Evolutionary conservation across 2,797 vertebrate species (phyloP).

Genomic region (Phoxinus dragarum): DNA sequence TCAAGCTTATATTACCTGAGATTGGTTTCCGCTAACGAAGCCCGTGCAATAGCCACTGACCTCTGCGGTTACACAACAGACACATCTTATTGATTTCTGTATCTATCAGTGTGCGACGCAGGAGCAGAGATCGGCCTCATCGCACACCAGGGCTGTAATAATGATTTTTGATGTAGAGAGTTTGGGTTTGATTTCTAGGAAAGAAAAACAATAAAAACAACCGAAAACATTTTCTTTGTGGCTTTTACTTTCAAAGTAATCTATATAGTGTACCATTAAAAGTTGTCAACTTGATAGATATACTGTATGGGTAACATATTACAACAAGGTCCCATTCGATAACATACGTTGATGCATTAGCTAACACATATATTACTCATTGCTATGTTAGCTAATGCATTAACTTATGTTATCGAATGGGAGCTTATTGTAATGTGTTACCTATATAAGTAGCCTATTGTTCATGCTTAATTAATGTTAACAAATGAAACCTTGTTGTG

Average conservation of each 20-base stretch:
- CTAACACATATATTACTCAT: too few species aligned
- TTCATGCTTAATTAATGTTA: background rate
- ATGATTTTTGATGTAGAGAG: conserved; percentile 22
- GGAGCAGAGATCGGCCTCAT: background rate
- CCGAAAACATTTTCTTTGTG: background rate
- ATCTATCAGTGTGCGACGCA: conserved; percentile 7
- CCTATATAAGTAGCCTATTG: background rate
- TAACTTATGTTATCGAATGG: too few species aligned
- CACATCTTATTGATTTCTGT: conserved; percentile 45
- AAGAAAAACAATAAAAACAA: background rate
- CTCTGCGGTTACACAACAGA: conserved; percentile 44
- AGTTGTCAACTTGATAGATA: background rate
- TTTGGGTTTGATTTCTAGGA: background rate
- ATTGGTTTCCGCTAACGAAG: conserved; percentile 50
- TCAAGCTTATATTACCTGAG: conserved; percentile 41
- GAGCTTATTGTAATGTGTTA: too few species aligned
- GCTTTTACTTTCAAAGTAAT: too few species aligned
- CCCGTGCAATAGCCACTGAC: conserved; percentile 33
- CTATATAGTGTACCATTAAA: background rate
- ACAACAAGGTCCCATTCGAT: too few species aligned
- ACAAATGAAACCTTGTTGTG: background rate
- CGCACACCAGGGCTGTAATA: background rate
- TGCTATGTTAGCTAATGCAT: too few species aligned
- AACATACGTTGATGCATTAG: too few species aligned
- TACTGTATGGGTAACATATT: too few species aligned